phyloP scores from a whole-genome alignment of 2,888 invertebrate genomes.

The Arrhopalites spinosus region DNA sequence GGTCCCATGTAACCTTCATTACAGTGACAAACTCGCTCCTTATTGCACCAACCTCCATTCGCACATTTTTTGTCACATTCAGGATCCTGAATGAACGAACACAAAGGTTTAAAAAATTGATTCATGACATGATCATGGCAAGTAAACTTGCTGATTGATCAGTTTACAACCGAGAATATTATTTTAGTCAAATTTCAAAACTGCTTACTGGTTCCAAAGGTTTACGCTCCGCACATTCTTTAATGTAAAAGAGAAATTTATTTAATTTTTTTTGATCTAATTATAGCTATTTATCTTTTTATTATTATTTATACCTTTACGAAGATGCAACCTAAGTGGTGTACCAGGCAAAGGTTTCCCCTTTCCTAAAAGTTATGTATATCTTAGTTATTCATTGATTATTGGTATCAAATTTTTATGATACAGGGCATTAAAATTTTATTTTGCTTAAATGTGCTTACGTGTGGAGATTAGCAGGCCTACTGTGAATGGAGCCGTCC shows the following conservation, averaged over 20 bases:
- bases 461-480: conserved; percentile 82
- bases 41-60: conserved; percentile 82
- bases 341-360: conserved; percentile 82
- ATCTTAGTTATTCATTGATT: background rate
- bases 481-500: conserved; percentile 84
- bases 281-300: too few species aligned
- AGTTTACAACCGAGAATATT: too few species aligned
- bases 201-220: conserved; percentile 63
- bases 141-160: too few species aligned
- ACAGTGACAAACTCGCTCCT: conserved; percentile 83
- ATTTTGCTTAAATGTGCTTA: too few species aligned
- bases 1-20: conserved; percentile 80
- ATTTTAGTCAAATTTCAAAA: too few species aligned
- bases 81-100: too few species aligned
- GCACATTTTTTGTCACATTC: conserved; percentile 87
- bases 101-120: too few species aligned
- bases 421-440: too few species aligned
- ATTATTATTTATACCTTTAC: too few species aligned
- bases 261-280: too few species aligned
- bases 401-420: background rate
- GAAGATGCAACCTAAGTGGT: conserved; percentile 66
- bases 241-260: too few species aligned
- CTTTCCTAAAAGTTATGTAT: background rate
- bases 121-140: too few species aligned
- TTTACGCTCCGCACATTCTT: conserved; percentile 87